Conservation (phyloP, 2,888 invertebrate species). For the Lasioglossum malachurum region DNA sequence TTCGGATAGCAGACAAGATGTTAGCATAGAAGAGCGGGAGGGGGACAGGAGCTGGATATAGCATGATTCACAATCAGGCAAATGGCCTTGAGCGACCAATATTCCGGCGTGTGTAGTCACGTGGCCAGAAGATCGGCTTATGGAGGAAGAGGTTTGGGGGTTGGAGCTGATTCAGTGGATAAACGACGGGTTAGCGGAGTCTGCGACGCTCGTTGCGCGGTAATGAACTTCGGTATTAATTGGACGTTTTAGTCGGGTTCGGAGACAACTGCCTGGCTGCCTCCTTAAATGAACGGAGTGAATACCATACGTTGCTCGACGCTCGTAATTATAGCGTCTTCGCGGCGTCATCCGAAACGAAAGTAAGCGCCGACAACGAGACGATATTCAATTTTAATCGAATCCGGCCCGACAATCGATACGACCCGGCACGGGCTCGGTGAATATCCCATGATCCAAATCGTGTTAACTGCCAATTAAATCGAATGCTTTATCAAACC, state of each 20-base stretch:
- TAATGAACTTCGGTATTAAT: conserved; percentile 27
- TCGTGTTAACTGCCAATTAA: background rate
- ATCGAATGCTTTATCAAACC: background rate
- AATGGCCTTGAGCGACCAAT: conserved; percentile 32
- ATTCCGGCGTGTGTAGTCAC: conserved; percentile 24
- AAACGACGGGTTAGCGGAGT: conserved; percentile 24
- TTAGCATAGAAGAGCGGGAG: background rate
- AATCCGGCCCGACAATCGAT: background rate
- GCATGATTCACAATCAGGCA: conserved; percentile 20
- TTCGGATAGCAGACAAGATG: conserved; percentile 8
- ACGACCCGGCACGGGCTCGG: background rate
- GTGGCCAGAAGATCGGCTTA: conserved; percentile 32
- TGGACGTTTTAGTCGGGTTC: conserved; percentile 20
- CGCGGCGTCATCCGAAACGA: background rate
- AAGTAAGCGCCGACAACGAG: background rate
- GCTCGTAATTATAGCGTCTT: background rate
- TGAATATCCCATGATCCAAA: background rate
- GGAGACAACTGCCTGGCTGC: conserved; percentile 11
- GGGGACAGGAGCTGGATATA: background rate
- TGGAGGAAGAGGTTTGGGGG: background rate
- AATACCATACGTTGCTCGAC: conserved; percentile 11
- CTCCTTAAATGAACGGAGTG: conserved; percentile 19
- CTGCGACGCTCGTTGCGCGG: conserved; percentile 23
- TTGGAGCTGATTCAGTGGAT: conserved; percentile 28
- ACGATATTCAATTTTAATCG: background rate